phyloP scores from a whole-genome alignment of 2,888 invertebrate genomes.

The Biston betularia region DNA sequence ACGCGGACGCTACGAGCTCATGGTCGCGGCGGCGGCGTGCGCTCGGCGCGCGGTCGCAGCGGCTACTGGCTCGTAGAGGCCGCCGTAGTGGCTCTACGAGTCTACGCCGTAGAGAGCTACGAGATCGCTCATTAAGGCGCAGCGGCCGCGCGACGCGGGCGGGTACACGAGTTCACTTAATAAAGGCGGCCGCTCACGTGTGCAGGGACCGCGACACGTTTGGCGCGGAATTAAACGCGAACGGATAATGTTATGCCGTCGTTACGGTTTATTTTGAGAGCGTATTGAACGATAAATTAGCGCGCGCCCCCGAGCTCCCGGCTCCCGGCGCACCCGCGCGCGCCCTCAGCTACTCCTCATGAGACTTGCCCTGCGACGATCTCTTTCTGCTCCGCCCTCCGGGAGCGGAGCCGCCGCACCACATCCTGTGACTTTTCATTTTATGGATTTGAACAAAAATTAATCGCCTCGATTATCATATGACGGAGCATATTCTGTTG shows the following conservation, averaged over 20 bases:
- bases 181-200: slow-evolving; percentile 15
- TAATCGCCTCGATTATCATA: too few relatives aligned
- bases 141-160: slow-evolving; percentile 60
- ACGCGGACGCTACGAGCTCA: slow-evolving; percentile 12
- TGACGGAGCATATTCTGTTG: too few relatives aligned
- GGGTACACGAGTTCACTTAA: slow-evolving; percentile 67
- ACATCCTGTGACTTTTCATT: not conserved
- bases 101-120: slow-evolving; percentile 51
- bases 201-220: slow-evolving; percentile 40
- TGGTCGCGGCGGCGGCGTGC: slow-evolving; percentile 44
- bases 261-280: slow-evolving; percentile 32
- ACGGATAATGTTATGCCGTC: slow-evolving; percentile 26
- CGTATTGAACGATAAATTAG: slow-evolving; percentile 36
- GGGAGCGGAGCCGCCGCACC: not conserved
- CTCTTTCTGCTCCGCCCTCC: not conserved
- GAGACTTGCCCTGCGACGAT: not conserved
- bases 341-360: not conserved
- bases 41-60: slow-evolving; percentile 47
- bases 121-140: slow-evolving; percentile 67
- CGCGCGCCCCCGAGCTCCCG: slow-evolving; percentile 4
- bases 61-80: slow-evolving; percentile 54
- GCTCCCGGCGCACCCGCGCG: too few relatives aligned
- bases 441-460: too few relatives aligned
- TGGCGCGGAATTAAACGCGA: slow-evolving; percentile 21
- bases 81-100: slow-evolving; percentile 42